Percentiles rank a stretch among this genome's conserved stretches.
phyloP scores from a whole-genome alignment of 2,113 vertebrate species.

The Albula goreensis region DNA sequence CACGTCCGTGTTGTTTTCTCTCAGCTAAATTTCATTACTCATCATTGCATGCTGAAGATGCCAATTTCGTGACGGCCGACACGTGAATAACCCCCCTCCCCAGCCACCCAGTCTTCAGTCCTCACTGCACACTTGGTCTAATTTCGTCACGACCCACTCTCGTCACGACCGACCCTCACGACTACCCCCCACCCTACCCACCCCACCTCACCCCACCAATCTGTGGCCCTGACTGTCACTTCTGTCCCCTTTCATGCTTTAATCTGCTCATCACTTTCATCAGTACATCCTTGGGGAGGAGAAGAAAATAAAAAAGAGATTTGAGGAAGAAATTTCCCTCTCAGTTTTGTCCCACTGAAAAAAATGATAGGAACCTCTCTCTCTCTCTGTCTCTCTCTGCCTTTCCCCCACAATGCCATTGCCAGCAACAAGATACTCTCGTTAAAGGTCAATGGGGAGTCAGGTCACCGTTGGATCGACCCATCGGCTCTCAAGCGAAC shows the following conservation, averaged over 20 bases:
- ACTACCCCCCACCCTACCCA: not conserved
- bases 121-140: not conserved
- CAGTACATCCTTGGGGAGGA: not conserved
- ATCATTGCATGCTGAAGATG: no score
- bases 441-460: not conserved
- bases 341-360: not conserved
- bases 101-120: not conserved
- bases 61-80: no score
- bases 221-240: not conserved
- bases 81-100: not conserved
- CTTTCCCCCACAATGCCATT: no score
- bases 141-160: not conserved
- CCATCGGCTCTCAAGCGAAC: conserved; percentile 1
- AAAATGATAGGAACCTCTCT: not conserved
- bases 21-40: no score
- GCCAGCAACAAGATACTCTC: not conserved
- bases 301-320: no score
- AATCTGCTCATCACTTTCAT: not conserved
- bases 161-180: not conserved
- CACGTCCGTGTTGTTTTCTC: no score
- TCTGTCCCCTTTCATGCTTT: not conserved
- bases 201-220: not conserved
- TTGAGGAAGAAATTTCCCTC: not conserved
- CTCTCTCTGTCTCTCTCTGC: not conserved
- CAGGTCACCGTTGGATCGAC: not conserved